These are phyloP conservation scores for Notarius quadriscutis DNA, from an alignment of 2,113 vertebrate genomes.

Conservation along the genomic window DNA sequence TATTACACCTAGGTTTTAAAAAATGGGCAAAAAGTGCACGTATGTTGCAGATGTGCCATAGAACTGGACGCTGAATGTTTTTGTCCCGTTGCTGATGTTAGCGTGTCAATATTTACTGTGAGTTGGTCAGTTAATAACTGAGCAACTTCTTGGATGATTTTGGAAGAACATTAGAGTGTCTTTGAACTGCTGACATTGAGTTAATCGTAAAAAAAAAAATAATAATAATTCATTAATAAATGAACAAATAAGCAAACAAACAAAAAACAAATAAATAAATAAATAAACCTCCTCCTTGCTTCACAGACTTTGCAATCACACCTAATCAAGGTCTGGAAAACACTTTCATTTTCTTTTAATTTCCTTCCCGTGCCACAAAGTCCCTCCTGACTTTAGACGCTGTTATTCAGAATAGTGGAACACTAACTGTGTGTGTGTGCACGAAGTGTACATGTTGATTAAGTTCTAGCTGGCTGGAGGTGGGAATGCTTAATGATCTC, in stretches of 20 bases:
- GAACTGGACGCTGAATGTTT: too few species aligned
- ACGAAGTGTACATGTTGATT: background rate
- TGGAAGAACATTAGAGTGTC: background rate
- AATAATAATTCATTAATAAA: too few species aligned
- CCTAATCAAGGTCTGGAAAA: slow-evolving; percentile 3
- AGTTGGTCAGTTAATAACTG: background rate
- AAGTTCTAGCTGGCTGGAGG: background rate
- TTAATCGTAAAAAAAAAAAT: background rate
- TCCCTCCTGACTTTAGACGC: background rate
- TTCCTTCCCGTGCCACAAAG: background rate
- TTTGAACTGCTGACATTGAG: background rate
- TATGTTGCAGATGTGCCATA: too few species aligned
- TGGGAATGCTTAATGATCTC: background rate
- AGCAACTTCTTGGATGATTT: background rate
- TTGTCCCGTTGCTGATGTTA: too few species aligned
- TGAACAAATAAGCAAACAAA: background rate
- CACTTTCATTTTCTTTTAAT: background rate
- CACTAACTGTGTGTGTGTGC: background rate
- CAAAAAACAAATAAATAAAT: background rate
- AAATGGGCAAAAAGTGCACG: too few species aligned
- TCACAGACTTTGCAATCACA: slow-evolving; percentile 1
- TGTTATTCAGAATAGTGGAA: background rate
- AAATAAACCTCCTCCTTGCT: background rate
- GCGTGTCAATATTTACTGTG: background rate
- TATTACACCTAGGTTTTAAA: too few species aligned